phyloP scores from a whole-genome alignment of 1,140 invertebrate genomes.

The Melanaphis sacchari region DNA sequence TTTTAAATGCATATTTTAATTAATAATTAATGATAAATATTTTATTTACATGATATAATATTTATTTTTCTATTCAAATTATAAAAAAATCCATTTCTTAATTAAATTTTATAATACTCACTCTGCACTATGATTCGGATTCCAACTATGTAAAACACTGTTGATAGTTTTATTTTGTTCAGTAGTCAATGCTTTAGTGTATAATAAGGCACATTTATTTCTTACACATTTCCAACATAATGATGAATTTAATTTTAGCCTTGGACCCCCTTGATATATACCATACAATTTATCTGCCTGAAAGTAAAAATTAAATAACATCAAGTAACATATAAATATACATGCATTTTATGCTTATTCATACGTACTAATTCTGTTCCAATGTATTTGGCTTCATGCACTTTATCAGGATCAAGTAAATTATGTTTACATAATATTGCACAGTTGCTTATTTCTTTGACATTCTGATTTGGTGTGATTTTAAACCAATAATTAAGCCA shows the following conservation, averaged over 20 bases:
- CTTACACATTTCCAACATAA: conserved; percentile 61
- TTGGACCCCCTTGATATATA: conserved; percentile 60
- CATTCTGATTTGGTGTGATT: conserved; percentile 37
- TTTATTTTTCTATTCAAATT: not conserved
- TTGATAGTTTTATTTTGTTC: conserved; percentile 61
- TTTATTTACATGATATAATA: not conserved
- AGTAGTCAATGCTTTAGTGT: conserved; percentile 59
- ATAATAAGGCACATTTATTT: conserved; percentile 59
- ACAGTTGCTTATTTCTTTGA: conserved; percentile 59
- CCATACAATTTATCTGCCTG: conserved; percentile 61
- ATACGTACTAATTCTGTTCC: conserved; percentile 58
- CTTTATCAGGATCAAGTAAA: conserved; percentile 59
- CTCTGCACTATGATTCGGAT: conserved; percentile 49
- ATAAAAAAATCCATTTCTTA: not conserved
- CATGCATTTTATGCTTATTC: not conserved
- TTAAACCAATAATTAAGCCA: conserved; percentile 60
- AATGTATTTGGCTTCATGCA: conserved; percentile 60
- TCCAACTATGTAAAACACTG: conserved; percentile 59
- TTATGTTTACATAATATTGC: conserved; percentile 60
- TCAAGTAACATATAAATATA: not conserved
- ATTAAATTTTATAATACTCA: conserved; percentile 57
- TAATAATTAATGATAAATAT: not conserved
- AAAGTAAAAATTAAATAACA: conserved; percentile 56
- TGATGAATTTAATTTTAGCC: conserved; percentile 57
- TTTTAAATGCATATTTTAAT: too few species aligned